Base-by-base conservation (phyloP, 2,888 invertebrate genomes). In the Ornithoptera priamus region DNA sequence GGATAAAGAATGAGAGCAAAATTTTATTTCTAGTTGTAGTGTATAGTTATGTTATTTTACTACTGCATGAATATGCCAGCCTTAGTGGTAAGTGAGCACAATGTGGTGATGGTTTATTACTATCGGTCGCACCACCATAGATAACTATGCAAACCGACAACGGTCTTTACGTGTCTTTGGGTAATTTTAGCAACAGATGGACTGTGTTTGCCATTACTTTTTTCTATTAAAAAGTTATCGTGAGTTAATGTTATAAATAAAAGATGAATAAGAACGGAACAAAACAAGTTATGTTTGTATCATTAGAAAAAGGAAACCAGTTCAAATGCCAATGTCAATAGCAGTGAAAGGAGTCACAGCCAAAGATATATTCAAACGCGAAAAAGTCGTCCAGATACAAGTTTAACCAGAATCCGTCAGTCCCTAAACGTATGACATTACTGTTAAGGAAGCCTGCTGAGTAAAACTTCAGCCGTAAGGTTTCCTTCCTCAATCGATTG, bases 401-500 rank as follows among this genome's bases (percentile, higher is more conserved):
- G 8, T 39, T 39, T 10, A 39, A 39, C 10, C 10, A 39, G 39
- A 39, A 69, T 63, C 66, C 30, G 56, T 59, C 39, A 62, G 20
- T 22, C 30, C 8, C 58, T 62, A 66, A 61, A 67, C 70, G 68
- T 69, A 70, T 74, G 59, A 62, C 53, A 60, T 75, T 73, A 70
- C 74, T 67, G 24, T 73, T 73, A 71, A 74, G 72, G 74, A 74
- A 74, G 71, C 71, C 72, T 36, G 66, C 42, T 42, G 30, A 65
- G 69, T 71, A 70, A 71, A 59, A 56, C 56, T 5, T 24, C 5
- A 20, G 18, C 20, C 57, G 59, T 69, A 71, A 18, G 72, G 72
- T 68, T 74, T 74, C 71, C 70, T 73, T 70, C 71, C 64, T 71
- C 64, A 67, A 71, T 67, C 69, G 70, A 72, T 75, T 71, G 68